A percentile compares a stretch with the other conserved stretches of the same genome.
Conservation (phyloP, 2,888 invertebrate genomes). For the Thecophora atra region DNA sequence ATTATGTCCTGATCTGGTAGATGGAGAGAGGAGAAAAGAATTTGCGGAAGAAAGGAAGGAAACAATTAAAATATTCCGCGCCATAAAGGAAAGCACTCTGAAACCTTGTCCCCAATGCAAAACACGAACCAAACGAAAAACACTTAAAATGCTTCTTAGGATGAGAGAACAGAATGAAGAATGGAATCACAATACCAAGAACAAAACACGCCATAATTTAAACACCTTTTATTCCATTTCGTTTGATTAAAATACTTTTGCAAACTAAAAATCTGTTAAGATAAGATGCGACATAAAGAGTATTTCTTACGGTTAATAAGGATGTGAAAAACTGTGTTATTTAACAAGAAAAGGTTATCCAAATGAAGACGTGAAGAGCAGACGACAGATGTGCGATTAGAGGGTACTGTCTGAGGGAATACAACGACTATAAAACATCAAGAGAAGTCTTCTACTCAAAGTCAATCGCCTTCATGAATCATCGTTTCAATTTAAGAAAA, state of each 20-base stretch:
- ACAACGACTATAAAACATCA: too few relatives aligned
- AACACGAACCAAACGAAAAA: constrained; percentile 14
- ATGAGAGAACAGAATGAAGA: not conserved
- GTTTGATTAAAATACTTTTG: constrained; percentile 57
- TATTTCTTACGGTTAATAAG: not conserved
- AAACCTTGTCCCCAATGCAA: not conserved
- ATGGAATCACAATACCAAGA: not conserved
- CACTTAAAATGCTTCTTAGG: constrained; percentile 24
- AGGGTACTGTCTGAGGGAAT: too few relatives aligned
- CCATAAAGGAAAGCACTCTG: not conserved
- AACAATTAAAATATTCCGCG: constrained; percentile 11
- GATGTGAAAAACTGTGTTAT: too few relatives aligned
- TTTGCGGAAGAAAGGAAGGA: too few relatives aligned
- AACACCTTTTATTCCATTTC: constrained; percentile 51
- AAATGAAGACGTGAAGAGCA: too few relatives aligned
- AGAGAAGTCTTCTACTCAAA: too few relatives aligned
- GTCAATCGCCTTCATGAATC: too few relatives aligned
- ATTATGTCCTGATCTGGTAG: too few relatives aligned
- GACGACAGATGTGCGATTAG: too few relatives aligned
- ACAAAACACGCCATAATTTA: constrained; percentile 24
- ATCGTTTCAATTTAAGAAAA: too few relatives aligned
- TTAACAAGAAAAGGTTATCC: too few relatives aligned
- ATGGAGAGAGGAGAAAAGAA: too few relatives aligned
- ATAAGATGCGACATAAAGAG: not conserved
- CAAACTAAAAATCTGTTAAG: constrained; percentile 14